Evolutionary conservation across 1,140 invertebrate genomes (phyloP).

Genomic region (Eurosta solidaginis): DNA sequence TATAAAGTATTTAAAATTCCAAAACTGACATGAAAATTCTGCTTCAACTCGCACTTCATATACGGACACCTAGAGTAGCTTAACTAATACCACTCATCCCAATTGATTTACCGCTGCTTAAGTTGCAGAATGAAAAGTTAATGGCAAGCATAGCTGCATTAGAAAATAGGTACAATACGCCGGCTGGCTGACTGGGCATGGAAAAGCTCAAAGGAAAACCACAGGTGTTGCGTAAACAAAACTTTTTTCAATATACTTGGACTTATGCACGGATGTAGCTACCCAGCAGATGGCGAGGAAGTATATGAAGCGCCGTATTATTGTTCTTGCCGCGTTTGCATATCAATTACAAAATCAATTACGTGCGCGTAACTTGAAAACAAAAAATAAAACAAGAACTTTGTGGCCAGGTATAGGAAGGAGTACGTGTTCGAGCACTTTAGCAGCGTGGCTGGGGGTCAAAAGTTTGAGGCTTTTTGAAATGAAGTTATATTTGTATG

Average conservation of each 20-base stretch:
- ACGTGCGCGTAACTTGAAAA: slow-evolving; percentile 30
- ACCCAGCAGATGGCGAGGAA: background rate
- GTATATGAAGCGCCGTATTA: background rate
- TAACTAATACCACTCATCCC: background rate
- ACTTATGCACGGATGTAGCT: background rate
- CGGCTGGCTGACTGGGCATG: background rate
- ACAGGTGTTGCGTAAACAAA: slow-evolving; percentile 18
- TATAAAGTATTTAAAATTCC: slow-evolving; percentile 19
- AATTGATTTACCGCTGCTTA: background rate
- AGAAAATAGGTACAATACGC: background rate
- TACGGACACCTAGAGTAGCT: background rate
- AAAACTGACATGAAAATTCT: background rate
- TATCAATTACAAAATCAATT: slow-evolving; percentile 38
- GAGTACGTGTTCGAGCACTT: too few relatives aligned
- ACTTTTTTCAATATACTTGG: slow-evolving; percentile 14
- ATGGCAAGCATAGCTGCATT: background rate
- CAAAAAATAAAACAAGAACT: background rate
- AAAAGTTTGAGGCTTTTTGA: too few relatives aligned
- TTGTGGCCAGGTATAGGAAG: background rate
- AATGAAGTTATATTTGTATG: too few relatives aligned
- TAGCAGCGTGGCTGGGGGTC: too few relatives aligned
- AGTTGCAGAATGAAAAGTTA: background rate
- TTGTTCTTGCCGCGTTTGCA: slow-evolving; percentile 27
- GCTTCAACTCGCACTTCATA: background rate
- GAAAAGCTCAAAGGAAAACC: slow-evolving; percentile 25